phyloP scores from a whole-genome alignment of 2,113 vertebrate species.

The Phalacrocorax aristotelis region DNA sequence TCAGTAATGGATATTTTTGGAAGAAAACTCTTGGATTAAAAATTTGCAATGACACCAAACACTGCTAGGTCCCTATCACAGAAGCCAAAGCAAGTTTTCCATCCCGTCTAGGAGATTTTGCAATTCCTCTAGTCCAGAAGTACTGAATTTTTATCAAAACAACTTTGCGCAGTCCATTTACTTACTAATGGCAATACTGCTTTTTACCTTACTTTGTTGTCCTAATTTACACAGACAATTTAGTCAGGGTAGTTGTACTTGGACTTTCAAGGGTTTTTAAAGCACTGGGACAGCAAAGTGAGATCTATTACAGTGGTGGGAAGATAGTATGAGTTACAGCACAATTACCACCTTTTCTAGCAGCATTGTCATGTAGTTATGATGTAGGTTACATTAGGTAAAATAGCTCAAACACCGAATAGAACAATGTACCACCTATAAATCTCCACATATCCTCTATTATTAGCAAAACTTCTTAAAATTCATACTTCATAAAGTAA shows the following conservation, averaged over 20 bases:
- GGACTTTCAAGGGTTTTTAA: constrained; percentile 57
- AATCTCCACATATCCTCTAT: constrained; percentile 57
- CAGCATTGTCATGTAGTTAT: constrained; percentile 36
- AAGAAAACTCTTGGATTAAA: neutral
- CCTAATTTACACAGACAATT: constrained; percentile 58
- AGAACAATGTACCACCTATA: constrained; percentile 41
- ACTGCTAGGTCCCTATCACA: accelerated
- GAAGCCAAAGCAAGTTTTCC: neutral
- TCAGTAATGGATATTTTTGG: neutral
- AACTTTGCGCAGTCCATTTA: constrained; percentile 16
- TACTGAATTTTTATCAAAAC: constrained; percentile 38
- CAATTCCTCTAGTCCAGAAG: neutral
- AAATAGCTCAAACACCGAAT: constrained; percentile 43
- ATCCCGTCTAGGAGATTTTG: neutral
- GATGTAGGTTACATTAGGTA: constrained; percentile 13
- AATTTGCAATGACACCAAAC: neutral
- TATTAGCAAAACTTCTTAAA: constrained; percentile 74
- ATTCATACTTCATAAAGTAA: constrained; percentile 75
- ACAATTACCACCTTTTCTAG: constrained; percentile 11
- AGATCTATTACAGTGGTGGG: constrained; percentile 40
- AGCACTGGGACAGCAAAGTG: constrained; percentile 35
- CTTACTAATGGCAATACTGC: constrained; percentile 40
- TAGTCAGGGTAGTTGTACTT: constrained; percentile 35
- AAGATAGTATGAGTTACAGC: constrained; percentile 39
- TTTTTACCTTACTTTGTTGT: constrained; percentile 51